Conservation (phyloP, 2,797 vertebrate genomes). For the Yasuhikotakia modesta region DNA sequence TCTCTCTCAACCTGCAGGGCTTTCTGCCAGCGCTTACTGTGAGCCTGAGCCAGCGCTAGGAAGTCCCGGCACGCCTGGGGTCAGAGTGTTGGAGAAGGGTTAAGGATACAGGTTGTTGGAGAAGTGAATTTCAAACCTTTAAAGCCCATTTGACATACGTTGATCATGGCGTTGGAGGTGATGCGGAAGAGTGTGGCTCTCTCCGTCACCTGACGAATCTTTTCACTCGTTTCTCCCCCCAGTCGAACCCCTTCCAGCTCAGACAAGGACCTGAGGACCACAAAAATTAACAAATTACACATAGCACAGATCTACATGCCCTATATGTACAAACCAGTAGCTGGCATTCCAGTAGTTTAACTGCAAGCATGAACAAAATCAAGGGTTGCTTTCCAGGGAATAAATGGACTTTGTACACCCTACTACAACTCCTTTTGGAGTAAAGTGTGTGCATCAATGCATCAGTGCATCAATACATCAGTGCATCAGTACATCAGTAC, state of each 20-base stretch:
- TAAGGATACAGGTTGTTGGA: background rate
- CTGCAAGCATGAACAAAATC: background rate
- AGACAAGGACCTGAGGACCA: constrained; percentile 86
- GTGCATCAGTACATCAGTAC: too few species aligned
- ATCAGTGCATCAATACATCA: too few species aligned
- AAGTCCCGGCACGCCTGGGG: constrained; percentile 91
- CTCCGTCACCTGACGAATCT: constrained; percentile 94
- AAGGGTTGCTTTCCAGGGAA: too few species aligned
- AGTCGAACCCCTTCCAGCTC: constrained; percentile 88
- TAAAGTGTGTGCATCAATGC: too few species aligned
- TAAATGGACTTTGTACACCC: too few species aligned
- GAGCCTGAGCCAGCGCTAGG: constrained; percentile 86
- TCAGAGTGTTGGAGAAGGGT: constrained; percentile 9
- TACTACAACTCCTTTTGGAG: too few species aligned
- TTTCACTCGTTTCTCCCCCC: constrained; percentile 85
- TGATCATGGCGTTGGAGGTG: constrained; percentile 98
- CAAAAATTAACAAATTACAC: background rate
- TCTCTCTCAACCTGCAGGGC: constrained; percentile 90
- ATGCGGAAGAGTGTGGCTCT: constrained; percentile 94
- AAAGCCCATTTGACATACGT: constrained; percentile 75
- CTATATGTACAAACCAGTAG: background rate
- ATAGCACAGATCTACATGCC: background rate
- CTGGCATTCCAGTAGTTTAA: background rate
- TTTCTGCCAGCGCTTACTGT: constrained; percentile 96
- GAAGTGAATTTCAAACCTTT: background rate